Base-by-base conservation (phyloP, 2,113 vertebrate species). In the Melanocharis versteri region DNA sequence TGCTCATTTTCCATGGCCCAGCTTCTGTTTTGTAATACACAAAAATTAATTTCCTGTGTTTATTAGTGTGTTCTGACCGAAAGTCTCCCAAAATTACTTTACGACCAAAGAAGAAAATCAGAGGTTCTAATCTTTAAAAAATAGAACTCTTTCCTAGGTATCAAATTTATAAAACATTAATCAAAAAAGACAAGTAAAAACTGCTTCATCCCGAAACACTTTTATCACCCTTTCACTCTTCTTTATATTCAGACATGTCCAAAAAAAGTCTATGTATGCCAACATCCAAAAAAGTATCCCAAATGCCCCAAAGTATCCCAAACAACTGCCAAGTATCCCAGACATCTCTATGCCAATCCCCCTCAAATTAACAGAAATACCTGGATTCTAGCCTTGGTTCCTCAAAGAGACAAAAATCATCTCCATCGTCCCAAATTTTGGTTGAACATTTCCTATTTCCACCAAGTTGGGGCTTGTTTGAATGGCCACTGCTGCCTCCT, bases 321-420 rank as follows among this genome's bases (percentile, higher is more conserved):
- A 70, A 70, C 11, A 50, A 26, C 4, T 26, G 12, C 35, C 22
- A 56, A 18, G 31, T 40, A 69, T 20, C 56, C 21, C 48, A 56
- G 47, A 83, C 11, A 48, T 9, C n/a, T 39, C 26, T 48, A 39
- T 8, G 13, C 9, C 40, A 50, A 44, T 7, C 2, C 4, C 12
- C 18, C 4, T 1, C 16, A 73, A 26, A 78, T 53, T 47, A 87
- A 81, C 22, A 48, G 20, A 88, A 89, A 97, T 53, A 98, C 97
- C 97, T 98, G 89, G 86, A 62, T 51, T 98, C 90, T 45, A 51
- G 94, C 64, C 94, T 84, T 15, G 98, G 97, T 87, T 98, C 98
- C 62, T 98, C 92, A 40, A 98, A 98, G 78, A 99, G 97, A 90
- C 95, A 98, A 88, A 99, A 99, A 96, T 99, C 99, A 94, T 99